A percentile compares a stretch with the other conserved stretches of the same genome.
phyloP scores from a whole-genome alignment of 2,888 invertebrate species.

The Caenorhabditis sinica region DNA sequence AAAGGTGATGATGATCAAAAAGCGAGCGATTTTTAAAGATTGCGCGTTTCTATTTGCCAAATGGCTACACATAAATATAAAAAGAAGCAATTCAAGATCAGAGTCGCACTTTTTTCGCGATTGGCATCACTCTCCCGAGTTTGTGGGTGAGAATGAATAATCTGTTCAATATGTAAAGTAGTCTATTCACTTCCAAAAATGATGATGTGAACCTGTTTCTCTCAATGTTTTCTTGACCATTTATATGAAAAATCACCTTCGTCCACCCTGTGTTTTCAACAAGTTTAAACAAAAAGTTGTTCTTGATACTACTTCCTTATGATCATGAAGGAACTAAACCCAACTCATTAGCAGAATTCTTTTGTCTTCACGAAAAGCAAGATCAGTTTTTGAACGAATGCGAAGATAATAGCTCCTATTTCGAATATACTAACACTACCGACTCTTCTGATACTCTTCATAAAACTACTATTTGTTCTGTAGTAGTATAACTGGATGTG shows the following conservation, averaged over 20 bases:
- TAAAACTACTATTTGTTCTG: no score
- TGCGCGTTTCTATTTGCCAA: conserved; percentile 12
- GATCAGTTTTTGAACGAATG: no score
- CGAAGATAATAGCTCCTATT: no score
- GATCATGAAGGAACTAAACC: no score
- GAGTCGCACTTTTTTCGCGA: not conserved
- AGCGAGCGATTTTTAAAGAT: conserved; percentile 25
- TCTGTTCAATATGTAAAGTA: not conserved
- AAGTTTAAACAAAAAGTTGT: no score
- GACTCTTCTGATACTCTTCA: no score
- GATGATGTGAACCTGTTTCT: conserved; percentile 5
- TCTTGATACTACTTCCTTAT: no score
- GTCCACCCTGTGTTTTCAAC: no score
- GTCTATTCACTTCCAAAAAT: not conserved
- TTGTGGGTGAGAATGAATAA: not conserved
- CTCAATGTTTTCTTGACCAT: not conserved
- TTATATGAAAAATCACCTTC: not conserved
- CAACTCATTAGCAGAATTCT: no score
- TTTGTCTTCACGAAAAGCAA: no score
- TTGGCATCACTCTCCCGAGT: not conserved
- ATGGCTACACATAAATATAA: not conserved
- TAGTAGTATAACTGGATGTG: no score
- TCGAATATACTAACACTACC: no score
- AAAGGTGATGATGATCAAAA: not conserved
- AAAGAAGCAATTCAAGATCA: conserved; percentile 13